Conservation (phyloP, 1,140 invertebrate genomes). For the Pachypeltis micranthus region DNA sequence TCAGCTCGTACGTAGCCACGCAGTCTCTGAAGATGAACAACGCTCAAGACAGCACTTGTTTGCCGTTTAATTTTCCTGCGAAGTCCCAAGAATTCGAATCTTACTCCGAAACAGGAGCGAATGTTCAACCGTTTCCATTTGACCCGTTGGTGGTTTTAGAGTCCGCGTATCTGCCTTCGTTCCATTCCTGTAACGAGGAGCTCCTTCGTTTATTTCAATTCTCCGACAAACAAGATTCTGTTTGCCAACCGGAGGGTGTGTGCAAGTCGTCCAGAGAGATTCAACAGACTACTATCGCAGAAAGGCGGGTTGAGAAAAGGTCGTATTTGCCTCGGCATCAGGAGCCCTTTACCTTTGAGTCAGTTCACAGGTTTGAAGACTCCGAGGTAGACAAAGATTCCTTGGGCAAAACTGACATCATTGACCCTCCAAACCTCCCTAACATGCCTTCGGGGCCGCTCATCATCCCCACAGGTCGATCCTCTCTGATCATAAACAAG, state of each 20-base stretch:
- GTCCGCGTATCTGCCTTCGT: too few species aligned
- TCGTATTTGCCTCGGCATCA: not conserved
- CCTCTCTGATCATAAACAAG: constrained; percentile 18
- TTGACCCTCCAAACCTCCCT: not conserved
- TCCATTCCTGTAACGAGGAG: not conserved
- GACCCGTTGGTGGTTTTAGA: too few species aligned
- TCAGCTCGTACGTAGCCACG: too few species aligned
- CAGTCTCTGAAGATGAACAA: too few species aligned
- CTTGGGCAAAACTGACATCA: not conserved
- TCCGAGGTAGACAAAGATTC: not conserved
- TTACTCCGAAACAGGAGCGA: too few species aligned
- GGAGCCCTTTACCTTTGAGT: not conserved
- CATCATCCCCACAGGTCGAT: constrained; percentile 1
- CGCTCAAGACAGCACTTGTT: too few species aligned
- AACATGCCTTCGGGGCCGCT: not conserved
- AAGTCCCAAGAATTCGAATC: too few species aligned
- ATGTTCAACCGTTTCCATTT: too few species aligned
- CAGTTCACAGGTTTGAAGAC: not conserved
- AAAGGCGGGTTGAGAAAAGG: not conserved
- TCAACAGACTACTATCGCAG: not conserved
- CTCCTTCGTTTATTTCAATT: not conserved
- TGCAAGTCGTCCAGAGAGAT: not conserved
- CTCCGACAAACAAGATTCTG: not conserved
- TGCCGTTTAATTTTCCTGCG: too few species aligned
- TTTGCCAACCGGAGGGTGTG: too few species aligned